Evolutionary conservation across 2,888 invertebrate species (phyloP).

Genomic region (Phaedon cochleariae): DNA sequence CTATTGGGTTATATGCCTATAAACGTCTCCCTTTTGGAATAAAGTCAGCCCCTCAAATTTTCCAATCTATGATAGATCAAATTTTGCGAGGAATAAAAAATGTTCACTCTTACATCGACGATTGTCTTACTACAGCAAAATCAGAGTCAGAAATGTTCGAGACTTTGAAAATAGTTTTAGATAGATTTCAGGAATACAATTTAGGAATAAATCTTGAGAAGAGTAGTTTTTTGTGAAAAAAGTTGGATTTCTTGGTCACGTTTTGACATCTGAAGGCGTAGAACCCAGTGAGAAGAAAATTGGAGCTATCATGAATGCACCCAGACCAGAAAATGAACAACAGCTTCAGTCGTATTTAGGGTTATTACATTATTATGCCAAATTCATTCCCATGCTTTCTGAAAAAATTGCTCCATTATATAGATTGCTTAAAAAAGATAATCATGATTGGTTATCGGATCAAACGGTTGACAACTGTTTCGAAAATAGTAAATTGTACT

Average conservation of each 20-base stretch:
- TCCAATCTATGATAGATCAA: slow-evolving; percentile 24
- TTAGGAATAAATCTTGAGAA: slow-evolving; percentile 13
- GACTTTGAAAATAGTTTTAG: slow-evolving; percentile 12
- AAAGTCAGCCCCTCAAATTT: slow-evolving; percentile 17
- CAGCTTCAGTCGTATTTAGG: too few relatives aligned
- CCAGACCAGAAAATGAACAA: not conserved
- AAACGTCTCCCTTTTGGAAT: slow-evolving; percentile 20
- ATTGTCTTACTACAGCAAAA: slow-evolving; percentile 10
- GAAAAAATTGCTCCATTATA: too few relatives aligned
- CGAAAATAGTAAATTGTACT: too few relatives aligned
- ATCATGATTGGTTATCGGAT: too few relatives aligned
- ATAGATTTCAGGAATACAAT: slow-evolving; percentile 7
- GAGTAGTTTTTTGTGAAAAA: slow-evolving; percentile 7
- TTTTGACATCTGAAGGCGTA: not conserved
- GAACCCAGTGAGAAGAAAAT: not conserved
- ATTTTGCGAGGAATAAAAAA: slow-evolving; percentile 17
- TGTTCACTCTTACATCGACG: slow-evolving; percentile 24
- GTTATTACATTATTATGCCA: too few relatives aligned
- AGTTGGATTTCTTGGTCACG: not conserved
- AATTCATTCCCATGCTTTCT: too few relatives aligned
- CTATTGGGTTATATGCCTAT: slow-evolving; percentile 24
- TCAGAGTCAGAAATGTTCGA: not conserved
- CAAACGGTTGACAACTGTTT: too few relatives aligned
- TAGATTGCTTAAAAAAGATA: too few relatives aligned
- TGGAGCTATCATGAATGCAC: not conserved